Conservation (phyloP, 1,140 invertebrate genomes). For the Anagrus nilaparvatae region DNA sequence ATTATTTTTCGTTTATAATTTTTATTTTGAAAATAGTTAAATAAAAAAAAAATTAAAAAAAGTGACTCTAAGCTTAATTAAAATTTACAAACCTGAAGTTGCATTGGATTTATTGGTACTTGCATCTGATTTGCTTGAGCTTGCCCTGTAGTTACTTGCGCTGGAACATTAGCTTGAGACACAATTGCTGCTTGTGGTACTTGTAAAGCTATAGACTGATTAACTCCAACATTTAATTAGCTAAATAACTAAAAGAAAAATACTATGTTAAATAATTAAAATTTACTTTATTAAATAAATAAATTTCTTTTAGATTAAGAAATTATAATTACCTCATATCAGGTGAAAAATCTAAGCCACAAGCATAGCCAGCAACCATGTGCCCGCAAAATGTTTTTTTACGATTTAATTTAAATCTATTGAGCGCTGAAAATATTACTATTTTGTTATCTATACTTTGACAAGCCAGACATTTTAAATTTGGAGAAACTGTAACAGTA, state of each 20-base stretch:
- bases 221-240: constrained; percentile 98
- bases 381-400: constrained; percentile 98
- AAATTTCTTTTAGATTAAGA: too few species aligned
- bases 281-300: too few species aligned
- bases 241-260: constrained; percentile 70
- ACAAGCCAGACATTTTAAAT: constrained; percentile 98
- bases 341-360: constrained; percentile 93
- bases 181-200: constrained; percentile 94
- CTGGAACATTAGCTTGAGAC: too few species aligned
- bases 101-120: too few species aligned
- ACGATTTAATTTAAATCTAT: constrained; percentile 93
- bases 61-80: too few species aligned
- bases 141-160: too few species aligned
- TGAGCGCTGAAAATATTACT: constrained; percentile 93
- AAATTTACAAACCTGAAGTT: too few species aligned
- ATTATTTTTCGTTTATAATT: too few species aligned
- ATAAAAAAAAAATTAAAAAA: too few species aligned
- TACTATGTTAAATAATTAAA: too few species aligned
- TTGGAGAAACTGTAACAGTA: constrained; percentile 85
- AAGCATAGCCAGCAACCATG: constrained; percentile 99
- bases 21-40: too few species aligned
- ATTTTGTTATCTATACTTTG: constrained; percentile 99
- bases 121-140: too few species aligned
- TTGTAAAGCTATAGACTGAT: constrained; percentile 94
- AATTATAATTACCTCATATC: constrained; percentile 98